These are phyloP conservation scores for Sebastes hubbsi DNA, from an alignment of 2,797 vertebrate genomes.

Conservation along the genomic window DNA sequence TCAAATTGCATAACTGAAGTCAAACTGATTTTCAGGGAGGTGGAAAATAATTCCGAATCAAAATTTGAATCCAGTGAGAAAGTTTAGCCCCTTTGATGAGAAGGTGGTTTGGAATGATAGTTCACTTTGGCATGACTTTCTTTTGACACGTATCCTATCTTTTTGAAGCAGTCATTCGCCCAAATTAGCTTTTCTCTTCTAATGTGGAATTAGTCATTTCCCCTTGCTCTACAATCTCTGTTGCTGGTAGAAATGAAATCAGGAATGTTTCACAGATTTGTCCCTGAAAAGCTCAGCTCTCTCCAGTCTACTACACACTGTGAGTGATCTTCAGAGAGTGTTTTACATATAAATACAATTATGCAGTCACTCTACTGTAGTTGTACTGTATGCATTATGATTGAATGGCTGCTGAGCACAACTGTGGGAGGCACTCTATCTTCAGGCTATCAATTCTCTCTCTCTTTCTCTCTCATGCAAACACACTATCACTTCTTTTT, in stretches of 20 bases:
- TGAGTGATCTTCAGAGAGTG: slow-evolving; percentile 6
- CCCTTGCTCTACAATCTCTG: neutral
- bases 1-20: slow-evolving; percentile 14
- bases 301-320: neutral
- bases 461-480: slow-evolving; percentile 20
- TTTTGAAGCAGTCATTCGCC: slow-evolving; percentile 7
- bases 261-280: slow-evolving; percentile 14
- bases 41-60: slow-evolving; percentile 20
- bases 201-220: neutral
- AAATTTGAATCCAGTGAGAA: slow-evolving; percentile 18
- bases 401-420: slow-evolving; percentile 27
- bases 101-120: slow-evolving; percentile 1
- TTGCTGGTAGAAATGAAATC: neutral
- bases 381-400: slow-evolving; percentile 19
- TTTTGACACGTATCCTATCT: neutral
- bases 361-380: slow-evolving; percentile 34
- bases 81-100: slow-evolving; percentile 19
- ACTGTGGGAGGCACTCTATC: slow-evolving; percentile 53
- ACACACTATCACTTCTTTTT: slow-evolving; percentile 14
- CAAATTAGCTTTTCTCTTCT: neutral
- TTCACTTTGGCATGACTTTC: slow-evolving; percentile 1
- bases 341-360: slow-evolving; percentile 19
- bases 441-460: slow-evolving; percentile 28
- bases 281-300: neutral
- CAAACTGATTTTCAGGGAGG: slow-evolving; percentile 18